Evolutionary conservation across 1,140 invertebrate species (phyloP).

Genomic region (Macrocentrus cingulum): DNA sequence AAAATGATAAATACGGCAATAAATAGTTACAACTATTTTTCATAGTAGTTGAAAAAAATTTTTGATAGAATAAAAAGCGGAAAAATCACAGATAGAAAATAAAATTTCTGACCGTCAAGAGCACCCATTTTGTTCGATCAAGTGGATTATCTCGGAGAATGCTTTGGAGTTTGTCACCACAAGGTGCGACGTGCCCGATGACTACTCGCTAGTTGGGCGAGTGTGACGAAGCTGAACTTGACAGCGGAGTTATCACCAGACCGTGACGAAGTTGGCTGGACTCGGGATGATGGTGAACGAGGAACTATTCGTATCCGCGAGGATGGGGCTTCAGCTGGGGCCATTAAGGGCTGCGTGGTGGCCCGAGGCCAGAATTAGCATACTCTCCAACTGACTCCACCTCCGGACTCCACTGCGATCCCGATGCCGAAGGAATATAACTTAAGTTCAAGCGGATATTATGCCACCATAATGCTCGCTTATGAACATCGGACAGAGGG

Average conservation of each 20-base stretch:
- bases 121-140: no score
- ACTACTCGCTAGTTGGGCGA: not conserved
- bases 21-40: no score
- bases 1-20: no score
- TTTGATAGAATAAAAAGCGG: no score
- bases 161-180: no score
- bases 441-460: slow-evolving; percentile 58
- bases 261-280: slow-evolving; percentile 44
- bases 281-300: slow-evolving; percentile 27
- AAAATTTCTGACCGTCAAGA: no score
- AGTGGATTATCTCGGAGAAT: no score
- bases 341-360: slow-evolving; percentile 60
- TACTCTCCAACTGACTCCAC: slow-evolving; percentile 56
- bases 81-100: no score
- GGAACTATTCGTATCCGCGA: slow-evolving; percentile 32
- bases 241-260: slow-evolving; percentile 23
- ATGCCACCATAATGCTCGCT: slow-evolving; percentile 52
- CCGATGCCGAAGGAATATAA: slow-evolving; percentile 48
- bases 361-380: slow-evolving; percentile 58
- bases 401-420: slow-evolving; percentile 45
- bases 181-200: no score
- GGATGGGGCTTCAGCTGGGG: slow-evolving; percentile 49
- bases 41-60: no score
- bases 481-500: slow-evolving; percentile 45
- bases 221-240: slow-evolving; percentile 22